Percentiles rank a stretch among this genome's conserved stretches.
These are phyloP conservation scores for Sminthurinus aureus DNA, from an alignment of 2,888 invertebrate species.

Conservation along the genomic window DNA sequence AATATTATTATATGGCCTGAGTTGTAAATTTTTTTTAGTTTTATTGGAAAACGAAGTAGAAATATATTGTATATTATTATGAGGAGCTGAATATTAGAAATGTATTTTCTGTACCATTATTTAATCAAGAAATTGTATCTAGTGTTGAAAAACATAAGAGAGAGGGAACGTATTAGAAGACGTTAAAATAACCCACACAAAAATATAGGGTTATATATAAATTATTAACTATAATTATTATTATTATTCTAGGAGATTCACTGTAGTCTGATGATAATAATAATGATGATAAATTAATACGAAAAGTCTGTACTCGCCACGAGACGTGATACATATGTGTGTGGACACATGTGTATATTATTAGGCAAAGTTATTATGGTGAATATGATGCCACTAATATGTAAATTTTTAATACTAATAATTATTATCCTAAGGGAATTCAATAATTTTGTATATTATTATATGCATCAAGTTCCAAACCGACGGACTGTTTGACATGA, in stretches of 20 bases:
- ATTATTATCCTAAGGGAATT: too few species aligned
- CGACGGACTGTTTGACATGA: neutral
- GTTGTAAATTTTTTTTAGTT: too few species aligned
- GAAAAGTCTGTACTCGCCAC: too few species aligned
- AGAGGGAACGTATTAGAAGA: neutral
- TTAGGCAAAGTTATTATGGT: too few species aligned
- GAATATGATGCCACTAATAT: too few species aligned
- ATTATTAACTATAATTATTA: neutral
- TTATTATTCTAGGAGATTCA: neutral
- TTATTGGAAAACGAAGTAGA: neutral
- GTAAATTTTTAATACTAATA: too few species aligned
- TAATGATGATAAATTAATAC: neutral
- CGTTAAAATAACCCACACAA: neutral
- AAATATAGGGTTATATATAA: neutral
- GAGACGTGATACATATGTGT: too few species aligned
- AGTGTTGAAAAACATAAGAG: neutral
- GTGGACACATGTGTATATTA: too few species aligned
- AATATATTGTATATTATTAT: neutral
- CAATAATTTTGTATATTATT: too few species aligned
- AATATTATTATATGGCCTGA: too few species aligned
- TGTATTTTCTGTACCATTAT: conserved; percentile 14
- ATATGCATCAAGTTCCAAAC: neutral
- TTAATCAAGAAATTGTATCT: neutral
- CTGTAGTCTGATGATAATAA: neutral
- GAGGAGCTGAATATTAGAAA: neutral